Evolutionary conservation across 1,140 invertebrate genomes (phyloP), one percentile per base, ranked within the genome.

Genomic region (Melipona quadrifasciata): DNA sequence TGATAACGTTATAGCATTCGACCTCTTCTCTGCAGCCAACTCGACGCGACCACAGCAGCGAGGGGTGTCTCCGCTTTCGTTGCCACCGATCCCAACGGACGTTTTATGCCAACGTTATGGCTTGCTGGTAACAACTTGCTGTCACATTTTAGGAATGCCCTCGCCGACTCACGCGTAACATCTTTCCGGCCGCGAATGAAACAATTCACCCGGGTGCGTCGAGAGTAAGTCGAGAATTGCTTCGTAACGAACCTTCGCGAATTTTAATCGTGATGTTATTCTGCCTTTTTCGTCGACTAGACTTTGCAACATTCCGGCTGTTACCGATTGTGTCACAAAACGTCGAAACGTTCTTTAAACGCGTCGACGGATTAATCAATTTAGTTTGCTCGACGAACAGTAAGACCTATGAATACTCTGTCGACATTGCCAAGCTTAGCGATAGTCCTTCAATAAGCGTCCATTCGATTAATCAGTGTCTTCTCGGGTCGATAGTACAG

Each of bases 91-190:
- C 84, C 77, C 71, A 12, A 58, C 76, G 89, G 88, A 90, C 91
- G 89, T 92, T 92, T 91, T 91, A 92, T 90, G 90, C 87, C 86
- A 91, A 91, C 88, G 87, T 92, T 92, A 92, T 91, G 81, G 85
- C 84, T 89, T 87, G 84, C 89, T 92, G 93, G 93, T 92, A 92
- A 93, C 81, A 90, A 90, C 79, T 87, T 92, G 84, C 87, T 73
- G 83, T 85, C 85, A 84, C 82, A 87, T 92, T 92, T 92, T 89
- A 89, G 82, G 75, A 64, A 78, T 83, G 80, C 89, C 90, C 68
- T 39, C 16, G 34, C 55, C 31, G 61, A 27, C 57, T 80, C 51
- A 73, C 84, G 64, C 68, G 86, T 86, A 79, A 87, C 39, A 65
- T 85, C 51, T 70, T 81, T 85, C 58, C 27, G 67, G 58, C 79